Base-by-base conservation (phyloP, 2,888 invertebrate species). In the Amiota communis region DNA sequence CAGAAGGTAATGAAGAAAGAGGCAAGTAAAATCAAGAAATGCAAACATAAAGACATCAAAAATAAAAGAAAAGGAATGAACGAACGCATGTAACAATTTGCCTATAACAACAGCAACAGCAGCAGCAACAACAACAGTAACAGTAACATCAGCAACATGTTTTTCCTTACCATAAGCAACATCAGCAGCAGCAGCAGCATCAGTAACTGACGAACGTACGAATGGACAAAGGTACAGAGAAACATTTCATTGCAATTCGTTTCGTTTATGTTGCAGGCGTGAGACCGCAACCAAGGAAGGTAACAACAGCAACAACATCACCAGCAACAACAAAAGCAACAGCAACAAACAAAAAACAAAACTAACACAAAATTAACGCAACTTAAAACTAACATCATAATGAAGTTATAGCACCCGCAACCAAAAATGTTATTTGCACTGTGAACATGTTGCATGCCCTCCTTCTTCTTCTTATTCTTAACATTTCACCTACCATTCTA, bases 71-170 rank as follows among this genome's bases (percentile, higher is more conserved):
- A 61, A 61, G 36, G 23, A 63, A 63, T n/a, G 36, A 36, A 36
- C 51, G 67, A 68, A 84, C 84, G 83, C 83, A 84, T 83, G 83
- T 83, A 83, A 83, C 83, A 83, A 83, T 83, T 83, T 83, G 83
- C 83, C 84, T 84, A 79, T 79, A 80, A 79, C 81, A 80, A 77
- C 77, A 74, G 47, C 74, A 75, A 74, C 77, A 74, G 49, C 75
- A 74, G 72, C 75, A 74, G 17, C 76, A 75, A 53, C 77, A 74
- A 47, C 75, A 74, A 72, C 75, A 74, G 17, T 75, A 75, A 53
- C 78, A 76, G 23, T 79, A 75, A 15, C 9, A 46, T 65, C 76
- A 73, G 9, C 73, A 72, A 17, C 73, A 36, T 36, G 36, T 36
- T 36, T 36, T 36, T 36, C 36, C 36, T 36, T 2, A 36, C 2